phyloP scores from a whole-genome alignment of 2,888 invertebrate genomes.

The Abscondita cerata region DNA sequence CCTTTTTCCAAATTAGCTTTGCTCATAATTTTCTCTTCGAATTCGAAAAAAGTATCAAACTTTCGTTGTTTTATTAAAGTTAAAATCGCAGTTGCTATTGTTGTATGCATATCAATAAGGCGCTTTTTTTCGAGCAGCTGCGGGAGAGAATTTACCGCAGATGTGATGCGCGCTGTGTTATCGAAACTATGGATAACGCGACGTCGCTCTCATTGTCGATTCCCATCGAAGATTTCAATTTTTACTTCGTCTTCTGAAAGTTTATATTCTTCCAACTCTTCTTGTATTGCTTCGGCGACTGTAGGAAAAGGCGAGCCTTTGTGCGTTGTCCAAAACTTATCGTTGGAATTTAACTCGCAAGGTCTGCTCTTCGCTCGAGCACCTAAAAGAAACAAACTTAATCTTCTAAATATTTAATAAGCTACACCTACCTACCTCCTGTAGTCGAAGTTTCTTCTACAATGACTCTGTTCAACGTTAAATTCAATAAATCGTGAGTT shows the following conservation, averaged over 20 bases:
- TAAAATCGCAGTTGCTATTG: conserved; percentile 91
- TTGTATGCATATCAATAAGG: conserved; percentile 98
- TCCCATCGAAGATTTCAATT: conserved; percentile 93
- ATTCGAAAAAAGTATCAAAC: conserved; percentile 94
- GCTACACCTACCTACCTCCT: conserved; percentile 48
- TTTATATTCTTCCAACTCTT: conserved; percentile 91
- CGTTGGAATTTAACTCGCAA: conserved; percentile 89
- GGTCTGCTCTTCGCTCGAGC: conserved; percentile 80
- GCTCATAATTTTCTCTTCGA: conserved; percentile 97
- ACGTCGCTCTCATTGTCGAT: conserved; percentile 88
- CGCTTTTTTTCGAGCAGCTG: conserved; percentile 97
- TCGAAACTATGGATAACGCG: conserved; percentile 89
- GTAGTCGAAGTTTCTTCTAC: conserved; percentile 53
- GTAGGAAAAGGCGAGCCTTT: conserved; percentile 93
- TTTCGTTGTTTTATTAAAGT: conserved; percentile 88
- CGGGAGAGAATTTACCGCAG: conserved; percentile 95
- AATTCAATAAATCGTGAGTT: conserved; percentile 93
- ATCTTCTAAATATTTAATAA: background rate
- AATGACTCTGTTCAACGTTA: conserved; percentile 80
- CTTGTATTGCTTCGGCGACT: conserved; percentile 98
- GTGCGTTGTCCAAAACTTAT: conserved; percentile 92
- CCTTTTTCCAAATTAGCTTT: conserved; percentile 83
- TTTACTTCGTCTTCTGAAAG: conserved; percentile 97
- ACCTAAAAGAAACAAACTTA: conserved; percentile 57
- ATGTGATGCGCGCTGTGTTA: conserved; percentile 91